Evolutionary conservation across 2,888 invertebrate species (phyloP), one percentile per base, ranked within the genome.

Genomic region (Amaurobius ferox): DNA sequence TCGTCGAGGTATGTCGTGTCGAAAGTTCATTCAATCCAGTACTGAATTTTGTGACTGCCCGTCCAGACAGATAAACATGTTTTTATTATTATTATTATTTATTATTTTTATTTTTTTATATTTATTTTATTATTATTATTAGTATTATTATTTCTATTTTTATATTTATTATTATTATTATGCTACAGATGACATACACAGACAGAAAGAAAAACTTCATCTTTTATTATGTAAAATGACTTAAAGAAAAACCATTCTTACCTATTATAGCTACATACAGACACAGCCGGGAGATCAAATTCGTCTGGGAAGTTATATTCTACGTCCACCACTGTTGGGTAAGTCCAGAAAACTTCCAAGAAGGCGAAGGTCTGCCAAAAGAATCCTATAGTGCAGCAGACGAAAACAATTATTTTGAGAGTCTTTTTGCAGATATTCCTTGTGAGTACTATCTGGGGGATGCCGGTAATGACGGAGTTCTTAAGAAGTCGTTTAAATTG

Each of bases 271-370:
- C 74, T 70, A 30, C 87, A 87, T 1, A 87, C 39, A 1, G 87
- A 68, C 13, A 87, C 11, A 7, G 80, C 80, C 19, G 87, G 87
- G n/a, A 86, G 28, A 0, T 74, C 55, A 23, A 86, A 79, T 3
- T 71, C 64, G 28, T 77, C 72, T 5, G 80, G 80, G 44, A 77
- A 78, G 6, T 29, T 30, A n/a, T 80, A 76, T 23, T 72, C 72
- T 0, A 87, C 80, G 23, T 87, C 80, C 13, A 81, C 77, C 2
- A 81, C 77, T 1, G 87, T 87, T 9, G 87, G 87, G 35, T 87
- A 87, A 1, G 87, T 80, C 77, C 77, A 80, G 28, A 81, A 87
- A 0, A 87, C 68, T 0, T 0, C 11, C 1, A 87, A 23, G 35
- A 87, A 87, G 9, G 71, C 19, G 28, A 72, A 61, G 0, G 80